Conservation (phyloP, 2,888 invertebrate species). For the Prenolepis imparis region DNA sequence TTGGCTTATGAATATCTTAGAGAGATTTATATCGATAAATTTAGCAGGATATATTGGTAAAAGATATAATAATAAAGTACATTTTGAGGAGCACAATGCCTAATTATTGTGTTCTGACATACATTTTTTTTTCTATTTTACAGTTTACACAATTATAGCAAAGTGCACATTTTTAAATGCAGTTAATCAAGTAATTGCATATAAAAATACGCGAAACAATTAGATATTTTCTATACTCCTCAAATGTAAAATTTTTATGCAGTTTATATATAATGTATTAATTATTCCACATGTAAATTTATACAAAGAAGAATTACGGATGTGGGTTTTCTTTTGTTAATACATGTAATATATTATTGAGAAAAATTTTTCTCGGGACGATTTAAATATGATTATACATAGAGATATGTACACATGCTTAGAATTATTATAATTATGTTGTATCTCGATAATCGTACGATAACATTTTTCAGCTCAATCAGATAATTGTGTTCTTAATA, state of each 20-base stretch:
- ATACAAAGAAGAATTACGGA: background rate
- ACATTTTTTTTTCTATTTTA: constrained; percentile 19
- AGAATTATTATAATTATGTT: constrained; percentile 29
- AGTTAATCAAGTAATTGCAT: background rate
- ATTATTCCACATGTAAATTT: constrained; percentile 7
- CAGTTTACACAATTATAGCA: constrained; percentile 1
- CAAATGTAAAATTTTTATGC: background rate
- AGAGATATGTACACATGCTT: constrained; percentile 5
- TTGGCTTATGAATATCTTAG: background rate
- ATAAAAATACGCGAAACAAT: background rate
- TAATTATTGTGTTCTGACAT: constrained; percentile 18
- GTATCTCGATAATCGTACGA: constrained; percentile 9
- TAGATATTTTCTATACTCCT: background rate
- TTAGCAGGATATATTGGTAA: background rate
- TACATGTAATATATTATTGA: background rate
- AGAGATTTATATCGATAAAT: background rate
- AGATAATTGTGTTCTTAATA: constrained; percentile 17
- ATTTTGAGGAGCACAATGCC: background rate
- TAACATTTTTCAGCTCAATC: constrained; percentile 21
- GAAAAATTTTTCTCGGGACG: constrained; percentile 14
- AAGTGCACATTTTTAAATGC: constrained; percentile 8
- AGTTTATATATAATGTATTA: background rate
- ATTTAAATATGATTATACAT: constrained; percentile 24
- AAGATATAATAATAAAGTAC: background rate
- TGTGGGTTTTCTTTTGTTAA: background rate